Base-by-base conservation (phyloP, 2,888 invertebrate species). In the Agrilus mali region DNA sequence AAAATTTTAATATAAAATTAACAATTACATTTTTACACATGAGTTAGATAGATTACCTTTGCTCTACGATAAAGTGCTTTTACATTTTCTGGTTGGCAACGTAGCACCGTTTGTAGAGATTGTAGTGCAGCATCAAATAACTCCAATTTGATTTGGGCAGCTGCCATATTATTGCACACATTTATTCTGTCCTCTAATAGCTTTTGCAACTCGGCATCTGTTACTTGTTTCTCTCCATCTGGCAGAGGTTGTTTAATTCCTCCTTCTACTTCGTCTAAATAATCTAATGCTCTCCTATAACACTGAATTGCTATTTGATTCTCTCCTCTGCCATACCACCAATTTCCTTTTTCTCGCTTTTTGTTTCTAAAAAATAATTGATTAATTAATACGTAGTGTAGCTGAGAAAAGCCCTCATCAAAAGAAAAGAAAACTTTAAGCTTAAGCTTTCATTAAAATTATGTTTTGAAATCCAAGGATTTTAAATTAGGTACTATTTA, bases 21-120 rank as follows among this genome's bases (percentile, higher is more conserved):
- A 20, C 1, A 6, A 6, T 6, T 20, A 1, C 7, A 27, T 27
- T 27, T 27, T 10, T 10, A 27, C 4, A 27, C 10, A 10, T 10
- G 42, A 22, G 36, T 27, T 38, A n/a, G n/a, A 40, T 33, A 22
- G 36, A 40, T 47, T 60, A 75, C 76, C 64, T 79, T 81, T 55
- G 83, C 85, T 71, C 92, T 89, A 57, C 94, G 78, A 63, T 83
- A 93, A 12, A 93, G 68, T 0, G 94, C 94, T 66, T 95, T 95
- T 0, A 89, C 82, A 69, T 95, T 94, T 47, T 79, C 69, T 0
- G 93, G 90, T 61, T 93, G 86, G 58, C 86, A 83, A 48, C 78
- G 73, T 12, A 94, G 68, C 2, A 94, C 94, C 59, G 79, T 75
- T 40, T 86, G 84, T 22, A 93, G 82, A 7, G 89, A 87, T 64